Evolutionary conservation across 2,113 vertebrate genomes (phyloP).

Genomic region (Clarias macrocephalus): DNA sequence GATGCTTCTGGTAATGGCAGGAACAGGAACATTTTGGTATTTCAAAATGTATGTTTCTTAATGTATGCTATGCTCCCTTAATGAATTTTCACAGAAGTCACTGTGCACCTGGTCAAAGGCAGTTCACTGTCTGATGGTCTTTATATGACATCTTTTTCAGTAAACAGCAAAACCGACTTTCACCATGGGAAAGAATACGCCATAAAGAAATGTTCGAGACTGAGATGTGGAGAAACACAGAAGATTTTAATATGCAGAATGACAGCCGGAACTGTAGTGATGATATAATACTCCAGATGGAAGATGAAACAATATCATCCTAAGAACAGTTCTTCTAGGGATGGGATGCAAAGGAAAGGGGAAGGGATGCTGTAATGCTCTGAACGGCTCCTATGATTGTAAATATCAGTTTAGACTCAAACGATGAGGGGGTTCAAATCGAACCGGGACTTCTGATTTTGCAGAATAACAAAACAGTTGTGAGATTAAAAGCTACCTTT

Average conservation of each 20-base stretch:
- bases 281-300: not conserved
- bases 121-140: not conserved
- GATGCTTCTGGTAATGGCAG: conserved; percentile 50
- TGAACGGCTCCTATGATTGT: not conserved
- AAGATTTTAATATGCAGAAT: conserved; percentile 9
- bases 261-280: not conserved
- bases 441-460: too few relatives aligned
- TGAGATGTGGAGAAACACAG: conserved; percentile 32
- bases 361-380: not conserved
- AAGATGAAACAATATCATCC: not conserved
- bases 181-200: conserved; percentile 31
- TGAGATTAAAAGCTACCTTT: too few relatives aligned
- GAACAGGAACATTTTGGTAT: conserved; percentile 52
- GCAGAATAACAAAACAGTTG: too few relatives aligned
- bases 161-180: conserved; percentile 25
- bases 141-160: conserved; percentile 20
- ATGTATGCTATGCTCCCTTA: not conserved
- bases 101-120: not conserved
- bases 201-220: conserved; percentile 10
- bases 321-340: not conserved
- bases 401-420: conserved; percentile 20
- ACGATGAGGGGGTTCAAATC: too few relatives aligned
- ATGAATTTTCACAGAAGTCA: not conserved
- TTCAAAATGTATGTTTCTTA: conserved; percentile 62
- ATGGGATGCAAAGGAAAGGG: not conserved